These are phyloP conservation scores for Microctenopoma lineatum DNA, from an alignment of 2,797 vertebrate genomes.

Conservation along the genomic window DNA sequence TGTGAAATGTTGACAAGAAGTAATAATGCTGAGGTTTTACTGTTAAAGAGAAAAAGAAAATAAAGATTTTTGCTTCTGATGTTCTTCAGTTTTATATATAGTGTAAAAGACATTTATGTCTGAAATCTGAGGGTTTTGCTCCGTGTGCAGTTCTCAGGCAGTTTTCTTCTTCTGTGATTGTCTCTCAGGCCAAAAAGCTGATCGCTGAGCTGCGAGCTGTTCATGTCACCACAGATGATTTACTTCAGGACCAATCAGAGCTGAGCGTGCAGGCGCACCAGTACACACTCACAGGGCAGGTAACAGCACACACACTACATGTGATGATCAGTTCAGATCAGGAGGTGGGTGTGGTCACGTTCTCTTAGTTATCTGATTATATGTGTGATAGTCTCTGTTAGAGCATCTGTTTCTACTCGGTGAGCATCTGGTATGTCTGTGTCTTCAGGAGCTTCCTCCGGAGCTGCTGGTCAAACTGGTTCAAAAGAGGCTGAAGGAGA, in stretches of 20 bases:
- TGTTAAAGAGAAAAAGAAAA: too few relatives aligned
- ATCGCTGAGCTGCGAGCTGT: slow-evolving; percentile 69
- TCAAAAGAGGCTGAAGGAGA: slow-evolving; percentile 46
- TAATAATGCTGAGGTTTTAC: too few relatives aligned
- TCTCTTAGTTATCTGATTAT: not conserved
- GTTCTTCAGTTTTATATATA: too few relatives aligned
- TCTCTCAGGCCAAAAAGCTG: slow-evolving; percentile 73
- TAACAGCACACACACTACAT: slow-evolving; percentile 34
- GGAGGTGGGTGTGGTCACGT: not conserved
- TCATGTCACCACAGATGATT: slow-evolving; percentile 60
- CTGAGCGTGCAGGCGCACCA: slow-evolving; percentile 31
- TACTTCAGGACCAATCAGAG: slow-evolving; percentile 67
- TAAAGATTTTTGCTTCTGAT: too few relatives aligned
- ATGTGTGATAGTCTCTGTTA: too few relatives aligned
- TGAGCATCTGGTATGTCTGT: too few relatives aligned
- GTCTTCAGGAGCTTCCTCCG: slow-evolving; percentile 69
- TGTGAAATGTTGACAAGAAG: too few relatives aligned
- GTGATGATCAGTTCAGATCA: slow-evolving; percentile 6
- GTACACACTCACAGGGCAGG: slow-evolving; percentile 52
- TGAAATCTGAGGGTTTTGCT: too few relatives aligned
- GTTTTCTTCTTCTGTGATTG: slow-evolving; percentile 25
- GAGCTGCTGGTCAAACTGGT: slow-evolving; percentile 41
- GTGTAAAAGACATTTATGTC: too few relatives aligned
- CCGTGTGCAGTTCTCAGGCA: not conserved
- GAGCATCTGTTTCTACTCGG: too few relatives aligned